phyloP scores from a whole-genome alignment of 2,797 vertebrate genomes.

The Scolopax rusticola region DNA sequence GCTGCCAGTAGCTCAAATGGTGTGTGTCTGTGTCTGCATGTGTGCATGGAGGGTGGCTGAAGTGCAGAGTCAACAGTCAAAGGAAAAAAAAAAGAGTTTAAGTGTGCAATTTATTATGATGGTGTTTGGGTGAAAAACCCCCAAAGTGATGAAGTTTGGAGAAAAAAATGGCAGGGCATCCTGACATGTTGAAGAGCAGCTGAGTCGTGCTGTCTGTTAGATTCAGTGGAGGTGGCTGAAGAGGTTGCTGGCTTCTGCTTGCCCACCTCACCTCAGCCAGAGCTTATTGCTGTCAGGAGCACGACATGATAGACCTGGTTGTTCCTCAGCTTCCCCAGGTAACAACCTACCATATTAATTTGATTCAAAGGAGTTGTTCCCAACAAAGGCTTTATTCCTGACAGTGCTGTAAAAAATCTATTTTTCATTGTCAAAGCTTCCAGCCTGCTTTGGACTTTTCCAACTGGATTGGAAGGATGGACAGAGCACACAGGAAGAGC shows the following conservation, averaged over 20 bases:
- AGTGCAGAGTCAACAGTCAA: not conserved
- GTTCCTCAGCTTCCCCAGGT: not conserved
- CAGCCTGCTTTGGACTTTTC: not conserved
- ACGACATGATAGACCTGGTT: not conserved
- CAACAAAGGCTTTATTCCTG: not conserved
- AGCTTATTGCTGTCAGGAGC: not conserved
- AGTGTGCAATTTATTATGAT: not conserved
- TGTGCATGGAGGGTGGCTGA: not conserved
- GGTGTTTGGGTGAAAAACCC: not conserved
- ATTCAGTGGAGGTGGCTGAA: not conserved
- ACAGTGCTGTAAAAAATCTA: not conserved
- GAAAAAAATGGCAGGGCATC: not conserved
- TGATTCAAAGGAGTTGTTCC: not conserved
- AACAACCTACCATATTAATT: not conserved
- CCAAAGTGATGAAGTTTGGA: not conserved
- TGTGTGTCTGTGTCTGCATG: not conserved
- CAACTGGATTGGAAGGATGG: not conserved
- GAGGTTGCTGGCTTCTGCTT: not conserved
- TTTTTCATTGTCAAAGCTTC: not conserved
- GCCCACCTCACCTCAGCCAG: not conserved
- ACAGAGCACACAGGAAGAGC: not conserved
- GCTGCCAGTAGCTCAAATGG: not conserved
- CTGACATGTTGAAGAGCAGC: not conserved
- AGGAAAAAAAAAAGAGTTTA: not conserved
- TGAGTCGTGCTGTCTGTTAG: not conserved